Base-by-base conservation (phyloP, 2,888 invertebrate genomes). In the Notodonta dromedarius region DNA sequence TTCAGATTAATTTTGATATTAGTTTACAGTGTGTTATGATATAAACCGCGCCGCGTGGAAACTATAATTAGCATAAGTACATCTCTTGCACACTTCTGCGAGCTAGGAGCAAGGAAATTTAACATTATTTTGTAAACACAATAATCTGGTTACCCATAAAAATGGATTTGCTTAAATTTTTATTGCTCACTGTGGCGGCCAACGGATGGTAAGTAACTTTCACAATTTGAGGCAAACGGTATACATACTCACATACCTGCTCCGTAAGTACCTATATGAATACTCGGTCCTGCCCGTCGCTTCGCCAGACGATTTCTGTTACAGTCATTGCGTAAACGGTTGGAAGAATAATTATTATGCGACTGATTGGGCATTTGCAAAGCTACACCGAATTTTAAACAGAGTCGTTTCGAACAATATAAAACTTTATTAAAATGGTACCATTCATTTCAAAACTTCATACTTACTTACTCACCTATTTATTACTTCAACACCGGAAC, bases 221-320 rank as follows among this genome's bases (percentile, higher is more conserved):
- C 86, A 85, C 71, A 85, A 84, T 81, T 75, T 76, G 70, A 74
- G 75, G 74, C 78, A 79, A 78, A 82, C 73, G 71, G 70, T 73
- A 68, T 71, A 67, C 59, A 24, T 24, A 24, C 72, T 65, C 70
- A 67, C 61, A 70, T 66, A 70, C 61, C 56, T 56, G 14, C 48
- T 58, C 60, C 65, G 58, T 56, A 6, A 3, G 4, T 69, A 61
- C 59, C 58, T 63, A 70, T 76, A 74, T 48, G 8, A 48, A 35
- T 35, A 35, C 35, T 35, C 35, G 35, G 35, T 35, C 35, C 35
- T 35, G 82, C 83, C 80, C 83, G 87, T 83, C 80, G 69, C 72
- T 78, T 76, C 65, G 71, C 76, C 78, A 80, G 83, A 89, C 89
- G 69, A 82, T 88, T 90, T 89, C 87, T 74, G 76, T 80, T 82